These are phyloP conservation scores for Entomyzon cyanotis DNA, from an alignment of 2,113 vertebrate genomes.

Conservation along the genomic window DNA sequence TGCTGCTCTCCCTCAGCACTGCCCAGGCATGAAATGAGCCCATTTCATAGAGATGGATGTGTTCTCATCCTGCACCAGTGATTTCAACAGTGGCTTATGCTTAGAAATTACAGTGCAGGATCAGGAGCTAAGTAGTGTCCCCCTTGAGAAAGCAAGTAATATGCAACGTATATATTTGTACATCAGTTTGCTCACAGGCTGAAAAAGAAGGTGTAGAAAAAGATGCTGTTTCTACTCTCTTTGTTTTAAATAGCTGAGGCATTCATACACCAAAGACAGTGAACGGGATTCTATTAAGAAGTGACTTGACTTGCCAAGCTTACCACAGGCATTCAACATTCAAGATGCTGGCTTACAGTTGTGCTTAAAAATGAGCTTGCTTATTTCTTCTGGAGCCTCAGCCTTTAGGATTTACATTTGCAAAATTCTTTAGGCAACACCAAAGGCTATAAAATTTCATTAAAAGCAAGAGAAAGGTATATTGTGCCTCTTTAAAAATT, in stretches of 20 bases:
- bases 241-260: not conserved
- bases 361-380: not conserved
- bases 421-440: not conserved
- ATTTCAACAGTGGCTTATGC: not conserved
- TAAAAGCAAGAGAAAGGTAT: not conserved
- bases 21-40: not conserved
- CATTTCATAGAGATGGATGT: not conserved
- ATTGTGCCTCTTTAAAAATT: not conserved
- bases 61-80: not conserved
- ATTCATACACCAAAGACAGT: not conserved
- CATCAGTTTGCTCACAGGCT: not conserved
- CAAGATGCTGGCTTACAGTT: not conserved
- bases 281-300: not conserved
- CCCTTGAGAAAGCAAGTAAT: not conserved
- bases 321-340: not conserved
- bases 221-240: not conserved
- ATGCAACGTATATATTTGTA: not conserved
- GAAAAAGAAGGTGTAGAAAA: not conserved
- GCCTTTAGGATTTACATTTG: not conserved
- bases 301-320: not conserved
- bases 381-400: not conserved
- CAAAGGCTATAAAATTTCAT: not conserved
- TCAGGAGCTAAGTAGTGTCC: rapidly evolving
- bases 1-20: not conserved
- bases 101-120: not conserved